Conservation (phyloP, 2,113 vertebrate genomes). For the Climacteris rufus region DNA sequence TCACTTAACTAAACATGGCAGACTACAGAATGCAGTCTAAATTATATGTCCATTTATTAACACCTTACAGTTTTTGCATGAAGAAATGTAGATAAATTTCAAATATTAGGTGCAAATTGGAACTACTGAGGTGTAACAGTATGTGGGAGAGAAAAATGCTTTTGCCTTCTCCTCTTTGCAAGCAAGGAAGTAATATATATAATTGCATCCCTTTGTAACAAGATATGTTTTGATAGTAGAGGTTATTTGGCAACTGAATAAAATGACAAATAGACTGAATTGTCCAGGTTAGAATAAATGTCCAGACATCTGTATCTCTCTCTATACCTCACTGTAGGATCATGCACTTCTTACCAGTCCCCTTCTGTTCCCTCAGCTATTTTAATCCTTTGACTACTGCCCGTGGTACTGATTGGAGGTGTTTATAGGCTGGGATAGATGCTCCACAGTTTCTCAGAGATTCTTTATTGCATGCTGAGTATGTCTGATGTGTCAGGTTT, state of each 20-base stretch:
- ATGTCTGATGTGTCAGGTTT: neutral
- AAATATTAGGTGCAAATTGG: neutral
- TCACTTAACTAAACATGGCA: neutral
- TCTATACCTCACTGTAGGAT: neutral
- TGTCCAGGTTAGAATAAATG: neutral
- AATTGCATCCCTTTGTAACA: neutral
- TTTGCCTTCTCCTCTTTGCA: neutral
- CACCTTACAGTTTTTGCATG: neutral
- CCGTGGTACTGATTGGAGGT: neutral
- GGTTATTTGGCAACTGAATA: neutral
- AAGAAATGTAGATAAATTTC: neutral
- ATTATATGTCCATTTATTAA: neutral
- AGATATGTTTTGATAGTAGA: neutral
- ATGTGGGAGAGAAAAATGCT: neutral
- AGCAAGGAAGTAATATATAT: neutral
- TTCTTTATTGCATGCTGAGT: neutral
- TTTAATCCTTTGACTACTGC: neutral
- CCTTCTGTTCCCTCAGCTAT: neutral
- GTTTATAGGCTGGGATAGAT: neutral
- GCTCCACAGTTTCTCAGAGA: neutral
- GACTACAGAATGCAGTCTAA: neutral
- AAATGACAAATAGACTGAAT: neutral
- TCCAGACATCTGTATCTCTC: neutral
- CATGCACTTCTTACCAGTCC: neutral
- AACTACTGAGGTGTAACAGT: neutral